Conservation (phyloP, 1,140 invertebrate species). For the Nephotettix cincticeps region DNA sequence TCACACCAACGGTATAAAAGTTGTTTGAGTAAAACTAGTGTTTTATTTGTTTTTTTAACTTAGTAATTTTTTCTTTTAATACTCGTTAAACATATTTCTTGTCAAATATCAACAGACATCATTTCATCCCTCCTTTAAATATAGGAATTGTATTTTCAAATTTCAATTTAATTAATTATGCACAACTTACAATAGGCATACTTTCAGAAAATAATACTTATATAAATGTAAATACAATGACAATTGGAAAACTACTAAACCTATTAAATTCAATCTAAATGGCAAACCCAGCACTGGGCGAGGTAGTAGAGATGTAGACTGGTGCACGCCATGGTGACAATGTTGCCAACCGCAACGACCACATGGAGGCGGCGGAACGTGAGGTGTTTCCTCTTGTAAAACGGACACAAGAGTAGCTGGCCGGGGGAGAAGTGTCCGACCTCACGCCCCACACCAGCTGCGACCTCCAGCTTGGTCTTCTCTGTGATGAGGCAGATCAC, state of each 20-base stretch:
- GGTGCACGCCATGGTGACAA: constrained; percentile 68
- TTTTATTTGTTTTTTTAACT: no score
- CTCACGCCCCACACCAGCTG: constrained; percentile 68
- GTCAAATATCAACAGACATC: no score
- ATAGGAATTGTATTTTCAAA: background rate
- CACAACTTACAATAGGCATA: no score
- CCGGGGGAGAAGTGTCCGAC: constrained; percentile 65
- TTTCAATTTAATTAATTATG: background rate
- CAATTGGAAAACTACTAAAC: no score
- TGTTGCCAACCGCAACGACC: constrained; percentile 68
- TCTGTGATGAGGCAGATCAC: constrained; percentile 64
- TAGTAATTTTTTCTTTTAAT: no score
- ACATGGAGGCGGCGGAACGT: constrained; percentile 68
- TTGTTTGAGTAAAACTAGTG: no score
- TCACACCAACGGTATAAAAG: no score
- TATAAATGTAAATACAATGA: no score
- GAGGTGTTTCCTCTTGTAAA: constrained; percentile 65
- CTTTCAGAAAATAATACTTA: no score
- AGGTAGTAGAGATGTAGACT: constrained; percentile 68
- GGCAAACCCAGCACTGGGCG: constrained; percentile 51
- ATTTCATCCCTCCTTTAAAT: no score
- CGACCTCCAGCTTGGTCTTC: constrained; percentile 66
- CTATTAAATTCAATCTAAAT: no score
- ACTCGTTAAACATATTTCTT: no score
- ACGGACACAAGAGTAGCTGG: constrained; percentile 63